Conservation (phyloP, 2,888 invertebrate species). For the Orthosia gracilis region DNA sequence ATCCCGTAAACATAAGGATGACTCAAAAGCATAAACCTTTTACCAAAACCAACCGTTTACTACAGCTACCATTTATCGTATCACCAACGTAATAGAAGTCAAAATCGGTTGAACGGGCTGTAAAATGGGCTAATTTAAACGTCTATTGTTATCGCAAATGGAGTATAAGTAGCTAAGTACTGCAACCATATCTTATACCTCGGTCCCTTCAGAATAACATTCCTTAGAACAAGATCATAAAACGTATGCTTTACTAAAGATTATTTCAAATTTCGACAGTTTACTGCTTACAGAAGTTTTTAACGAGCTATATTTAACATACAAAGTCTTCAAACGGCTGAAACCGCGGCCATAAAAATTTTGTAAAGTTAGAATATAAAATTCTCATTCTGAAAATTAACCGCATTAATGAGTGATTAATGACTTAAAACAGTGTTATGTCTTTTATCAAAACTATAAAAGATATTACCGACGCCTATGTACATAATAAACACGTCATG, state of each 20-base stretch:
- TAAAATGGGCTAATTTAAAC: no score
- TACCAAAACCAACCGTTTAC: no score
- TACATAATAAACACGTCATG: conserved; percentile 32
- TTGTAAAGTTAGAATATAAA: background rate
- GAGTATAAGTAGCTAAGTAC: background rate
- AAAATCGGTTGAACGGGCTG: no score
- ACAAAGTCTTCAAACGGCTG: background rate
- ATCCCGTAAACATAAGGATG: no score
- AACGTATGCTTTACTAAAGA: conserved; percentile 10
- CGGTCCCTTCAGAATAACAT: conserved; percentile 21
- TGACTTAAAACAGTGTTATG: conserved; percentile 22
- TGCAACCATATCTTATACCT: background rate
- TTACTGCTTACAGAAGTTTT: conserved; percentile 18
- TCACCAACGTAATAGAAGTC: no score
- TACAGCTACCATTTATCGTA: no score
- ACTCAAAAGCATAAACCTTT: no score
- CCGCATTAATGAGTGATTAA: conserved; percentile 18
- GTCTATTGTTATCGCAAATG: no score
- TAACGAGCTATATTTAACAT: conserved; percentile 10
- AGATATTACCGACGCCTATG: conserved; percentile 12
- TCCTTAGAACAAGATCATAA: conserved; percentile 21
- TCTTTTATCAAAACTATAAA: conserved; percentile 43
- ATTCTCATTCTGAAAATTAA: conserved; percentile 18
- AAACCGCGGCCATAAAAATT: background rate
- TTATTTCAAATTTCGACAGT: conserved; percentile 20